Conservation (phyloP, 2,113 vertebrate genomes). For the Lagopus muta region DNA sequence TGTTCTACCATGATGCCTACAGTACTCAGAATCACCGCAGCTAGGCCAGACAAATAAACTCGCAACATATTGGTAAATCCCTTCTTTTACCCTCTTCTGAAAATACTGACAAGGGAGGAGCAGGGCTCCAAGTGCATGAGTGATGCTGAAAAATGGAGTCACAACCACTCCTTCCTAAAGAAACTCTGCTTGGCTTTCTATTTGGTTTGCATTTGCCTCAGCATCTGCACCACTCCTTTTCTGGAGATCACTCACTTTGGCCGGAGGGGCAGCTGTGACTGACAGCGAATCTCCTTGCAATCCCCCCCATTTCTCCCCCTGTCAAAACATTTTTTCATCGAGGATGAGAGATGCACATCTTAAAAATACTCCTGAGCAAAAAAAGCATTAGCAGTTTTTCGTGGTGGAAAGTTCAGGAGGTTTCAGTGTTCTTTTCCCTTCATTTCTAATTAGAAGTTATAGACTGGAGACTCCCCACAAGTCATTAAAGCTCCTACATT, state of each 20-base stretch:
- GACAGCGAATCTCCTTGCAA: background rate
- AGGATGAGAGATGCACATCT: background rate
- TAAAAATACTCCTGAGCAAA: background rate
- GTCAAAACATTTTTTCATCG: background rate
- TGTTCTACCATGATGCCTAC: background rate
- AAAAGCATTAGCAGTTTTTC: background rate
- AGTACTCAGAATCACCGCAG: background rate
- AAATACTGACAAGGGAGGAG: background rate
- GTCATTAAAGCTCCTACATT: conserved; percentile 1
- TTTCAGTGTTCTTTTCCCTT: background rate
- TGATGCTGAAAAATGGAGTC: background rate
- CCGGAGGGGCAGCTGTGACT: background rate
- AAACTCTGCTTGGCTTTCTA: background rate
- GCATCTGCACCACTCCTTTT: background rate
- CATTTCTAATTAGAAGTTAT: conserved; percentile 6
- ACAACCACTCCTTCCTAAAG: background rate
- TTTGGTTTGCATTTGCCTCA: background rate
- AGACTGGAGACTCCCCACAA: background rate
- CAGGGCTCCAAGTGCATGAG: background rate
- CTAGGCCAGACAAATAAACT: background rate
- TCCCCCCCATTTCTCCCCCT: background rate
- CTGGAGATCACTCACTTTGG: background rate
- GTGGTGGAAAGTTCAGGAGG: background rate
- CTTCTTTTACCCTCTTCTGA: background rate
- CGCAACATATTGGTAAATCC: background rate